Evolutionary conservation across 64 coral and sea anemone genomes (phyloP), one percentile per base, ranked within the genome.

Genomic region (Dendronephthya gigantea): DNA sequence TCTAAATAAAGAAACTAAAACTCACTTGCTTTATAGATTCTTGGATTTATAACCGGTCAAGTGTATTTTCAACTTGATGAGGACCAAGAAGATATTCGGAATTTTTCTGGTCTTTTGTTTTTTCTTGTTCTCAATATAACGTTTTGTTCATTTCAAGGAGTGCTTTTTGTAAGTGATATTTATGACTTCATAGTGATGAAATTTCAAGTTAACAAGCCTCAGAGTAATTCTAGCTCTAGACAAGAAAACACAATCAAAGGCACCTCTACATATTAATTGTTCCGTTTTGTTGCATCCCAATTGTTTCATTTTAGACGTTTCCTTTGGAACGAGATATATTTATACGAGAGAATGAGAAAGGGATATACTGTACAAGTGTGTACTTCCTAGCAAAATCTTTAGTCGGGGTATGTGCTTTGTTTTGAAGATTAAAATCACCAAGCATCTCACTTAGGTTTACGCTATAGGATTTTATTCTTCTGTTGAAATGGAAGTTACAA

Each of bases 1-100:
- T 17, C 32, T 13, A 35, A 30, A 2, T n/a, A n/a, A n/a, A n/a
- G n/a, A n/a, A n/a, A n/a, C n/a, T n/a, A n/a, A n/a, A n/a, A n/a
- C n/a, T n/a, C n/a, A n/a, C n/a, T 79, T 36, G 9, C 36, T 1
- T 36, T 79, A 35, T 79, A 79, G 72, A 39, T 79, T 34, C 72
- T 79, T 34, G 72, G 72, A 79, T 39, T 79, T 34, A 36, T 79
- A 9, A 39, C 27, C 1, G 72, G 72, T 79, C 72, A 79, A 79
- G 72, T 79, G 5, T 79, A 79, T 34, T 79, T 79, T 79, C 72
- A 35, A 79, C n/a, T 79, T 79, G 72, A 79, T 39, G 29, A 79
- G 17, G 72, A 79, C 72, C 72, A 79, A 34, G 27, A 79, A 79
- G 72, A 79, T 39, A 19, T 79, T 17, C 30, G 72, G 13, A 79